Percentiles rank a stretch among this genome's conserved stretches.
Conservation (phyloP, 2,888 invertebrate species). For the Eupithecia insigniata region DNA sequence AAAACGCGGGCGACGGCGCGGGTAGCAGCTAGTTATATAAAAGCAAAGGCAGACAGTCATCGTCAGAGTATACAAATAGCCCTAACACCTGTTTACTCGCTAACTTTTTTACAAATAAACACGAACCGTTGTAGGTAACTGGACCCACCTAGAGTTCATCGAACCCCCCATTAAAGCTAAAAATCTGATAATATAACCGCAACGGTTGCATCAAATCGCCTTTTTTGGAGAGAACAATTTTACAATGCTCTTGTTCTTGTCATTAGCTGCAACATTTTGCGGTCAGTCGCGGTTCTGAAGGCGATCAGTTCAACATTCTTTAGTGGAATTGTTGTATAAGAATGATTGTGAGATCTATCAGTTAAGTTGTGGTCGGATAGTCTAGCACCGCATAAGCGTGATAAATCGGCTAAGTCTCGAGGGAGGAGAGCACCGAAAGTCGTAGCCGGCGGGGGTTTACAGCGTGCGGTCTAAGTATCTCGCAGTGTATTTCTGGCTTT, state of each 20-base stretch:
- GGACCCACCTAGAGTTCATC: constrained; percentile 56
- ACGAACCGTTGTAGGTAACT: constrained; percentile 58
- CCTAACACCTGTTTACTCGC: constrained; percentile 48
- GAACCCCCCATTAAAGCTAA: constrained; percentile 48
- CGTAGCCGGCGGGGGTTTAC: constrained; percentile 75
- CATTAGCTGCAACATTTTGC: constrained; percentile 60
- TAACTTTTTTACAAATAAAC: constrained; percentile 52
- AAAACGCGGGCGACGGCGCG: too few relatives aligned
- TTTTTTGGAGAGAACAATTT: constrained; percentile 53
- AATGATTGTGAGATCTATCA: constrained; percentile 49
- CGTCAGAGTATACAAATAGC: constrained; percentile 22
- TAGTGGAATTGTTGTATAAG: constrained; percentile 50
- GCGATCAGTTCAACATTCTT: constrained; percentile 28
- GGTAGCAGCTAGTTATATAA: too few relatives aligned
- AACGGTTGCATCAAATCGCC: constrained; percentile 50
- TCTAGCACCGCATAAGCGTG: constrained; percentile 53
- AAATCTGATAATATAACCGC: constrained; percentile 50
- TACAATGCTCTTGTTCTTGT: constrained; percentile 44
- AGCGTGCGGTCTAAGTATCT: constrained; percentile 52
- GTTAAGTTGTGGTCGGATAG: constrained; percentile 30
- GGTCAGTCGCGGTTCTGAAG: constrained; percentile 58
- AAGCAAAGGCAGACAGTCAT: constrained; percentile 8
- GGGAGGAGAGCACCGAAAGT: constrained; percentile 79
- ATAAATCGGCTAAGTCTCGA: constrained; percentile 74
- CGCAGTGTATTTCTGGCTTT: constrained; percentile 76